Percentiles rank a stretch among this genome's conserved stretches.
Conservation (phyloP, 2,113 vertebrate species). For the Beaufortia kweichowensis region DNA sequence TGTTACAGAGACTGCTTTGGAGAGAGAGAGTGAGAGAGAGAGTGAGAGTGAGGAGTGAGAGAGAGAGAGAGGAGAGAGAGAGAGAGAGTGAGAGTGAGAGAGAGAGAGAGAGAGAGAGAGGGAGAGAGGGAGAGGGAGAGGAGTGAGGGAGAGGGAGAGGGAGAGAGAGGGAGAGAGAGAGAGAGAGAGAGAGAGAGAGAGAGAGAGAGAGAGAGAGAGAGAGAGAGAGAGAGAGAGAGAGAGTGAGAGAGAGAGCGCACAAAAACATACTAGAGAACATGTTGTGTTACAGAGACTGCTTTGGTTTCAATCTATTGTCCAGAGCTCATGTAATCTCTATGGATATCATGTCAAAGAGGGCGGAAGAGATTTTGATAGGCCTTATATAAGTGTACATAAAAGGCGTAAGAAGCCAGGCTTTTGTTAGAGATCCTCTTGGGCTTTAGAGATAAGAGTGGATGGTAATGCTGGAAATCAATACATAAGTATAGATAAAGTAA, state of each 20-base stretch:
- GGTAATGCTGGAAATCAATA: constrained; percentile 47
- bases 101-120: too few relatives aligned
- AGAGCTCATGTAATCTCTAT: constrained; percentile 15
- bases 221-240: too few relatives aligned
- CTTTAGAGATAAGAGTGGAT: constrained; percentile 22
- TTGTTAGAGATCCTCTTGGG: constrained; percentile 41
- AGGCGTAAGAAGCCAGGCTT: constrained; percentile 2
- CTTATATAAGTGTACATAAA: constrained; percentile 33
- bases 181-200: too few relatives aligned
- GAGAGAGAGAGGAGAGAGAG: too few relatives aligned
- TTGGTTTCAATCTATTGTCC: constrained; percentile 12
- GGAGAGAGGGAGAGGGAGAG: too few relatives aligned
- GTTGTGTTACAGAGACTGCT: background rate
- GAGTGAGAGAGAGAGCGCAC: background rate
- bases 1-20: too few relatives aligned
- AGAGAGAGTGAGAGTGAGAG: too few relatives aligned
- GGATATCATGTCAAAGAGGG: constrained; percentile 31
- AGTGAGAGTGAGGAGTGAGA: too few relatives aligned
- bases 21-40: too few relatives aligned
- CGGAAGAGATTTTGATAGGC: constrained; percentile 37
- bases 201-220: too few relatives aligned
- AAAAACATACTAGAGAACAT: background rate
- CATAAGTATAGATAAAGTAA: constrained; percentile 39
- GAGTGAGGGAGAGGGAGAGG: background rate
- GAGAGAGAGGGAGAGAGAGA: background rate